Conservation (phyloP, 2,797 vertebrate genomes). For the Pipistrellus nathusii region DNA sequence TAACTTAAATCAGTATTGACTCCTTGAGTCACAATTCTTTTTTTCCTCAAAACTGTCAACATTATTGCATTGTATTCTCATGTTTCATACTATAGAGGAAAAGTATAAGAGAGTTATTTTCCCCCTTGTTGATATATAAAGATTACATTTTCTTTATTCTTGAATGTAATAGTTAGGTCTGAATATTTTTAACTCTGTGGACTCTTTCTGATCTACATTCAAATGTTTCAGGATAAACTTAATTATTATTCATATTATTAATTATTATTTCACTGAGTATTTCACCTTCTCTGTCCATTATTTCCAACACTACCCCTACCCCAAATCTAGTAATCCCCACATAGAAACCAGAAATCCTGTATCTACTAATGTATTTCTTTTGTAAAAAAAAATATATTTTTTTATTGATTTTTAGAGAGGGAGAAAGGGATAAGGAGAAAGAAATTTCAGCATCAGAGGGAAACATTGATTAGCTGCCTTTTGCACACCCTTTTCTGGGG, state of each 20-base stretch:
- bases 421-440: too few species aligned
- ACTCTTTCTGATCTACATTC: neutral
- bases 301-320: neutral
- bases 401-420: too few species aligned
- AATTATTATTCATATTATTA: neutral
- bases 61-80: neutral
- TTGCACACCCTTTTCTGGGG: too few species aligned
- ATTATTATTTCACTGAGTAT: neutral
- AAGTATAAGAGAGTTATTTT: neutral
- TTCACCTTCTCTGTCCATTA: neutral
- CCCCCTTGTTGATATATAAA: neutral
- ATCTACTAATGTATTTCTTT: neutral
- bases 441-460: too few species aligned
- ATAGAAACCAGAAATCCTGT: neutral
- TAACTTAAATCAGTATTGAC: too few species aligned
- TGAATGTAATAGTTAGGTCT: neutral
- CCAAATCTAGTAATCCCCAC: neutral
- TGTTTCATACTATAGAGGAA: neutral
- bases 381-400: too few species aligned
- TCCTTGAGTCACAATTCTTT: too few species aligned
- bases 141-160: neutral
- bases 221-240: conserved; percentile 5
- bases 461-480: too few species aligned
- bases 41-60: neutral
- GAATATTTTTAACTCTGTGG: neutral